Conservation (phyloP, 2,113 vertebrate genomes). For the Mellivora capensis region DNA sequence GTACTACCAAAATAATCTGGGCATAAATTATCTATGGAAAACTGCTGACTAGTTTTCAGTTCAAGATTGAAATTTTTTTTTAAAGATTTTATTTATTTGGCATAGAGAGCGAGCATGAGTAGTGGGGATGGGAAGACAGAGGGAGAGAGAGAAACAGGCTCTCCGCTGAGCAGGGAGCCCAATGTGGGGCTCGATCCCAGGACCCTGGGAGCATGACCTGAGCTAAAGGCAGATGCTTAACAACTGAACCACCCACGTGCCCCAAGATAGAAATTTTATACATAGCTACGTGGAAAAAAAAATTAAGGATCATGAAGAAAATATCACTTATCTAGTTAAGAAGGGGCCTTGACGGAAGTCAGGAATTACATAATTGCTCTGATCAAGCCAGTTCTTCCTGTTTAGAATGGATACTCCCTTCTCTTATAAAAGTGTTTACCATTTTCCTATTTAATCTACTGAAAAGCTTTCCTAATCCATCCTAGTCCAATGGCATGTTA, state of each 20-base stretch:
- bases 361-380: conserved; percentile 23
- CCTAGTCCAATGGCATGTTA: neutral
- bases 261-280: neutral
- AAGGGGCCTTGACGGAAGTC: neutral
- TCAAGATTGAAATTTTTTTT: neutral
- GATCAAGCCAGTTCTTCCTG: conserved; percentile 40
- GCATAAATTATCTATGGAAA: neutral
- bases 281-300: neutral
- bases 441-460: neutral
- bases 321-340: neutral
- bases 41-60: neutral
- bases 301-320: neutral
- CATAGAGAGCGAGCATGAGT: too few relatives aligned
- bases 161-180: too few relatives aligned
- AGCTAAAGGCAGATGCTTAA: too few relatives aligned
- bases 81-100: too few relatives aligned
- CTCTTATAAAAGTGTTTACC: conserved; percentile 29
- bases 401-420: conserved; percentile 8
- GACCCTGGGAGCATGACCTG: too few relatives aligned
- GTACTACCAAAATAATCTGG: neutral
- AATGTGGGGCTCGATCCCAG: too few relatives aligned
- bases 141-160: too few relatives aligned
- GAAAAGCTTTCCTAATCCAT: neutral
- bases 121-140: too few relatives aligned
- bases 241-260: too few relatives aligned